Conservation (phyloP, 1,140 invertebrate species). For the Cataglyphis hispanica region DNA sequence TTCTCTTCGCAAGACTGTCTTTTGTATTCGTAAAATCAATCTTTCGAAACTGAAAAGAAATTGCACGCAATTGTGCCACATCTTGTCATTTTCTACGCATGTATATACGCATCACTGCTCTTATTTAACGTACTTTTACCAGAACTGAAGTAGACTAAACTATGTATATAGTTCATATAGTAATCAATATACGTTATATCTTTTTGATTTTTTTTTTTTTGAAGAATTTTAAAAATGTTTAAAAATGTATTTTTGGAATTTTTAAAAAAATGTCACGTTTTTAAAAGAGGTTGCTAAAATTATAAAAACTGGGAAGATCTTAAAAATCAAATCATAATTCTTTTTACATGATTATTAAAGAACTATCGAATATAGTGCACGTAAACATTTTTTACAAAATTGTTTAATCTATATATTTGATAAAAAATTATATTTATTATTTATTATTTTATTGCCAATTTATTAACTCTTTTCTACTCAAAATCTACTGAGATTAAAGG, state of each 20-base stretch:
- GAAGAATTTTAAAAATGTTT: no score
- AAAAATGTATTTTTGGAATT: no score
- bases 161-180: background rate
- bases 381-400: background rate
- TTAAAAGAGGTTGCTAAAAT: no score
- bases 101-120: conserved; percentile 33
- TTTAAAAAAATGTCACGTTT: no score
- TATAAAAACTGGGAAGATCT: no score
- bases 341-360: no score
- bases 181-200: background rate
- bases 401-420: background rate
- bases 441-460: background rate
- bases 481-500: background rate
- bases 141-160: background rate
- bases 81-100: conserved; percentile 48
- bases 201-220: no score
- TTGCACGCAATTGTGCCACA: conserved; percentile 17
- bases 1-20: conserved; percentile 30
- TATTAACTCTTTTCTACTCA: background rate
- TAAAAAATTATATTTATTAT: background rate
- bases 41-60: conserved; percentile 29
- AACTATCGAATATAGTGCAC: no score
- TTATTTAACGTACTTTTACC: conserved; percentile 1
- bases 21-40: conserved; percentile 30
- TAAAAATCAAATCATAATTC: no score